Conservation (phyloP, 2,797 vertebrate species). For the Limnodromus scolopaceus region DNA sequence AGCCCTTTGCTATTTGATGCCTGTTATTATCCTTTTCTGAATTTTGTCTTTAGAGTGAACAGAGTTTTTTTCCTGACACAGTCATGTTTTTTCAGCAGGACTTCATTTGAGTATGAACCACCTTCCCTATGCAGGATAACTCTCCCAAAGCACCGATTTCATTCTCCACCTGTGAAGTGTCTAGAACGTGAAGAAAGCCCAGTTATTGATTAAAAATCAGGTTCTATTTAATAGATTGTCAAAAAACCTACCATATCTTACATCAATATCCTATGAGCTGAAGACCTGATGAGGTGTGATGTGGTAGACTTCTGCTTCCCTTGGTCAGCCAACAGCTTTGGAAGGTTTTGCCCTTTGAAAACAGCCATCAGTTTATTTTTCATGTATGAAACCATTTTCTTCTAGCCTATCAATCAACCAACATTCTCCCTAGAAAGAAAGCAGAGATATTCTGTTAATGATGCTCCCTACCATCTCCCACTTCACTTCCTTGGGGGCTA, state of each 20-base stretch:
- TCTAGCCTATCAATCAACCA: neutral
- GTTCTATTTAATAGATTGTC: neutral
- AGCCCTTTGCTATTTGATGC: neutral
- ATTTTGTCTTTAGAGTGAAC: neutral
- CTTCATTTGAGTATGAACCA: neutral
- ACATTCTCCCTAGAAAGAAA: neutral
- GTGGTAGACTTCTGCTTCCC: neutral
- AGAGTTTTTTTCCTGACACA: neutral
- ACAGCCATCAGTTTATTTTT: neutral
- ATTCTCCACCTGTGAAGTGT: neutral
- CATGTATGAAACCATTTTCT: neutral
- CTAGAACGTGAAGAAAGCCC: neutral
- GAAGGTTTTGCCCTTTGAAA: neutral
- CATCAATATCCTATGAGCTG: neutral
- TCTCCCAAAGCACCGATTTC: neutral
- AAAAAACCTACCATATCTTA: neutral
- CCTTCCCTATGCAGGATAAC: neutral
- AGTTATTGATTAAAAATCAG: neutral
- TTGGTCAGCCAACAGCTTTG: neutral
- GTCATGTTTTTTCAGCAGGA: neutral
- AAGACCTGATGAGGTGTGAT: neutral
- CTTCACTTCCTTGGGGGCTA: neutral
- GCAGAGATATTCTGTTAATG: neutral
- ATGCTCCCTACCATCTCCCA: neutral
- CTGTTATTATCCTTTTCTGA: neutral